phyloP scores from a whole-genome alignment of 1,140 invertebrate species.

The Drosophila gunungcola region DNA sequence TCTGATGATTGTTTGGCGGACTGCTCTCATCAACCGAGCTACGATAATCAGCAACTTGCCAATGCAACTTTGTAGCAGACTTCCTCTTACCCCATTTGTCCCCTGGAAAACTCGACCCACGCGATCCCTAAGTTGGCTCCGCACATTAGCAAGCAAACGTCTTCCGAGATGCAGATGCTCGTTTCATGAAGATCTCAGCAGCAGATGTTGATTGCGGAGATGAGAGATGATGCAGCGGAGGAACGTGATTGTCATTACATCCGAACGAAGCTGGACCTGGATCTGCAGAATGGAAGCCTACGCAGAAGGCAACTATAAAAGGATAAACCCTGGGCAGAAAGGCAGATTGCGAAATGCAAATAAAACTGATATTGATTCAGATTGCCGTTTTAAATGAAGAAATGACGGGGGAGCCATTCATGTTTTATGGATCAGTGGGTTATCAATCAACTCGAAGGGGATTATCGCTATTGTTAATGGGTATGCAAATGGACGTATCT shows the following conservation, averaged over 20 bases:
- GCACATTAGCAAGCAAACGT: conserved; percentile 61
- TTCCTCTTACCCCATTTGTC: neutral
- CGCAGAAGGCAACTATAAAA: conserved; percentile 45
- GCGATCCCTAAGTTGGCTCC: conserved; percentile 41
- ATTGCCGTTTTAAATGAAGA: neutral
- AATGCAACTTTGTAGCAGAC: conserved; percentile 64
- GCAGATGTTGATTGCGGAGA: conserved; percentile 67
- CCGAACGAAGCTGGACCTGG: conserved; percentile 15
- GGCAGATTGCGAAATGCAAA: conserved; percentile 6
- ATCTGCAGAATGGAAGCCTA: conserved; percentile 34
- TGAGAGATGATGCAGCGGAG: conserved; percentile 44
- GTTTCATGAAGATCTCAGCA: conserved; percentile 30
- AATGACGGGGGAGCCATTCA: conserved; percentile 1
- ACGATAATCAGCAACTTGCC: conserved; percentile 63
- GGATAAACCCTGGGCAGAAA: conserved; percentile 22
- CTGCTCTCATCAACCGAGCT: conserved; percentile 47
- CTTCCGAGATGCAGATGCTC: conserved; percentile 21
- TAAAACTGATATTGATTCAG: conserved; percentile 25
- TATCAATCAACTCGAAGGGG: conserved; percentile 16
- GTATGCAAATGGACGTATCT: conserved; percentile 1
- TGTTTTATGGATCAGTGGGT: conserved; percentile 51
- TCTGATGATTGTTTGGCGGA: conserved; percentile 35
- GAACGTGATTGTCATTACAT: conserved; percentile 68
- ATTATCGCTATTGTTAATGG: conserved; percentile 5
- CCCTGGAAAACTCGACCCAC: conserved; percentile 41